Conservation (phyloP, 2,888 invertebrate species). For the Tuberolachnus salignus region DNA sequence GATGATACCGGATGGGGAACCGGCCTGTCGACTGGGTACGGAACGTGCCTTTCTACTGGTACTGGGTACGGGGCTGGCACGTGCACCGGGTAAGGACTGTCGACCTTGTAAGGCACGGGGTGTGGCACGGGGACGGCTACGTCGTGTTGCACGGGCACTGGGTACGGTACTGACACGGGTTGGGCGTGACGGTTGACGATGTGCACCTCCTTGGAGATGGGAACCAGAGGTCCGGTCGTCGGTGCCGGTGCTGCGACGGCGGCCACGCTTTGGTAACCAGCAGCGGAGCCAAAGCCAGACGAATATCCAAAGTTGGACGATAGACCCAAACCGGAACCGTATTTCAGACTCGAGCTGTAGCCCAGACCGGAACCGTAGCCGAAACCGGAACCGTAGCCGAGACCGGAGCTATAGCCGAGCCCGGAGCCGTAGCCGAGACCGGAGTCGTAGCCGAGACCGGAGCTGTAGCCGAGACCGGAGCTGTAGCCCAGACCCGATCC, state of each 20-base stretch:
- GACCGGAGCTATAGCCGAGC: neutral
- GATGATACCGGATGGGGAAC: slow-evolving; percentile 20
- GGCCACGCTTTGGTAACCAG: neutral
- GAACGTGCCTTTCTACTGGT: slow-evolving; percentile 34
- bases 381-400: neutral
- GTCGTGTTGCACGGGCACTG: slow-evolving; percentile 35
- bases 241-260: slow-evolving; percentile 12
- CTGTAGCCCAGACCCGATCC: neutral
- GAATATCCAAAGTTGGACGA: slow-evolving; percentile 18
- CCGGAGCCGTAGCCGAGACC: neutral
- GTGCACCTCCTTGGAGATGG: slow-evolving; percentile 39
- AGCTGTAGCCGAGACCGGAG: neutral
- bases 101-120: slow-evolving; percentile 36
- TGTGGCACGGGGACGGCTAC: slow-evolving; percentile 31
- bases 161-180: slow-evolving; percentile 39
- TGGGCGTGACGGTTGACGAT: slow-evolving; percentile 43
- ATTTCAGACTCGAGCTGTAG: neutral
- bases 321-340: neutral
- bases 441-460: neutral
- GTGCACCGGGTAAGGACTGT: slow-evolving; percentile 35
- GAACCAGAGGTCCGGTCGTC: slow-evolving; percentile 10
- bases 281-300: neutral
- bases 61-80: slow-evolving; percentile 39
- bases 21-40: slow-evolving; percentile 36
- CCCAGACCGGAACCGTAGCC: neutral